phyloP scores from a whole-genome alignment of 2,888 invertebrate species.

The Tiliacea aurago region DNA sequence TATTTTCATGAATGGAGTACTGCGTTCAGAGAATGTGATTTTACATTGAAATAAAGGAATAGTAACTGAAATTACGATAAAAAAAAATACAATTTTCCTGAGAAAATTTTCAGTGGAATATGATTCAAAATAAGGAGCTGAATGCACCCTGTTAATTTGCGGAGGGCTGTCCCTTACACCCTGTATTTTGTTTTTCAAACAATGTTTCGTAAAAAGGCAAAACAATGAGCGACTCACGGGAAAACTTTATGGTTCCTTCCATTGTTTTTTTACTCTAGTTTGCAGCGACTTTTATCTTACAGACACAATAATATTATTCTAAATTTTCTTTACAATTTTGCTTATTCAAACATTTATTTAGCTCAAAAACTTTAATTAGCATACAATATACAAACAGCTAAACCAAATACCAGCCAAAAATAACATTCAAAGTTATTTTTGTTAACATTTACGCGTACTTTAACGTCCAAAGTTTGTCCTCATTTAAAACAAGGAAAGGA shows the following conservation, averaged over 20 bases:
- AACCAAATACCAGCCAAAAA: constrained; percentile 16
- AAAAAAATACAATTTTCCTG: no score
- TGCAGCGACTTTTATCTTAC: constrained; percentile 13
- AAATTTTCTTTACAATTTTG: constrained; percentile 1
- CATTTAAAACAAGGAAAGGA: constrained; percentile 13
- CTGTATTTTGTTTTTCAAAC: constrained; percentile 29
- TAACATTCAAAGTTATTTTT: constrained; percentile 32
- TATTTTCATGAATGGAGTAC: no score
- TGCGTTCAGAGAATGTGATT: no score
- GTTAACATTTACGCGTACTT: constrained; percentile 11
- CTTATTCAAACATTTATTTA: constrained; percentile 9
- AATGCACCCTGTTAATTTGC: no score
- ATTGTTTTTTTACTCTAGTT: constrained; percentile 37
- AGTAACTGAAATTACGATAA: no score
- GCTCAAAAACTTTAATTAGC: constrained; percentile 20
- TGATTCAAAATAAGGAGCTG: no score
- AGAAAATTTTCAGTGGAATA: no score
- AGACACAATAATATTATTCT: constrained; percentile 11
- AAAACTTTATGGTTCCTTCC: constrained; percentile 21
- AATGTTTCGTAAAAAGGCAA: constrained; percentile 25
- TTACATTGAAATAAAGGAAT: no score
- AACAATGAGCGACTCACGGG: constrained; percentile 29
- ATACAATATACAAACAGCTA: neutral
- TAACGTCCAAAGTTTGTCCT: constrained; percentile 6
- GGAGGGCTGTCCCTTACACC: no score